These are phyloP conservation scores for Pseudopleuronectes americanus DNA, from an alignment of 2,797 vertebrate species.

Conservation along the genomic window DNA sequence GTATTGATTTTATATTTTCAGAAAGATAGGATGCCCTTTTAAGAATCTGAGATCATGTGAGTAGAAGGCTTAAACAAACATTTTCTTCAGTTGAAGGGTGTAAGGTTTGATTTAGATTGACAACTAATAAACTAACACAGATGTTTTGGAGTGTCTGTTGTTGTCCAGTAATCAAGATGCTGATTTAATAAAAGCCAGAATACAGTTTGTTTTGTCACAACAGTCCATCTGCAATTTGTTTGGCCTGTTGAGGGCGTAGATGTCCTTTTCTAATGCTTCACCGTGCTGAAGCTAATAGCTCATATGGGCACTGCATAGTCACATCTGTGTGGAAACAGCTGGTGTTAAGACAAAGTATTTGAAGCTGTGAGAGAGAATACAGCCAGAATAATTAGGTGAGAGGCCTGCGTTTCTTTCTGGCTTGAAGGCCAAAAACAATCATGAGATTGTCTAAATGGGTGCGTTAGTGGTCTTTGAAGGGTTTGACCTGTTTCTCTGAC, in stretches of 20 bases:
- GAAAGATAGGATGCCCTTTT: background rate
- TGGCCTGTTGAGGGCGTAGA: background rate
- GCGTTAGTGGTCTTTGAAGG: slow-evolving; percentile 1
- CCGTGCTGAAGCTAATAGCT: slow-evolving; percentile 14
- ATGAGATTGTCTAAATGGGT: slow-evolving; percentile 31
- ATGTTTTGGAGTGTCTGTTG: background rate
- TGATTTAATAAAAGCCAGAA: background rate
- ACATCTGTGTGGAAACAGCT: slow-evolving; percentile 57
- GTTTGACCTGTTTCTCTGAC: slow-evolving; percentile 3
- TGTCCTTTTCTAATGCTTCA: slow-evolving; percentile 1
- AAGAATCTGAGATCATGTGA: background rate
- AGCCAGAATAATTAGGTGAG: slow-evolving; percentile 27
- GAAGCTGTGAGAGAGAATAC: slow-evolving; percentile 32
- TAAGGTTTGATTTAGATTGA: background rate
- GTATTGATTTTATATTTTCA: background rate
- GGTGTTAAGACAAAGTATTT: slow-evolving; percentile 33
- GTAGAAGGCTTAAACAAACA: slow-evolving; percentile 6
- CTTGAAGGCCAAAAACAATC: slow-evolving; percentile 32
- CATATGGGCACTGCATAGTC: slow-evolving; percentile 4
- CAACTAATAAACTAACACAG: background rate
- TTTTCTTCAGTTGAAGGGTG: slow-evolving; percentile 2
- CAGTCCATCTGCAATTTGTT: slow-evolving; percentile 13
- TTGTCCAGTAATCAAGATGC: background rate
- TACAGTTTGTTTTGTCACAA: slow-evolving; percentile 13
- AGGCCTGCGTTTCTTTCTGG: slow-evolving; percentile 17